A percentile compares a stretch with the other conserved stretches of the same genome.
These are phyloP conservation scores for Cyprinodon brontotheroides DNA, from an alignment of 2,113 vertebrate genomes.

Conservation along the genomic window DNA sequence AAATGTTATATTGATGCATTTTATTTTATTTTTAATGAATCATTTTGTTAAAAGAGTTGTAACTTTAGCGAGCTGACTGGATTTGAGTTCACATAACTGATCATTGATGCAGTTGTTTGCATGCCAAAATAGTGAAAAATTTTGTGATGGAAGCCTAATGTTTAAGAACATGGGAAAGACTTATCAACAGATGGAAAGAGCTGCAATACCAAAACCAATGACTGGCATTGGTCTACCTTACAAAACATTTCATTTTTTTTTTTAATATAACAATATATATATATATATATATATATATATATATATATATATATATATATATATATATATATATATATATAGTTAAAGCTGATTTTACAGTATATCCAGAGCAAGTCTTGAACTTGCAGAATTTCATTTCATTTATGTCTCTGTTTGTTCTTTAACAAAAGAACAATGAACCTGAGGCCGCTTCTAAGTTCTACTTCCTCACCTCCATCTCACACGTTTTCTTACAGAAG, in stretches of 20 bases:
- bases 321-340: no score
- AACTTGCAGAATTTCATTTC: not conserved
- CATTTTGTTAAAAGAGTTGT: no score
- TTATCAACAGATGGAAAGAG: not conserved
- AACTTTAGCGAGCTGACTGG: not conserved
- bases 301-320: no score
- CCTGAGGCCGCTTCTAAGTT: not conserved
- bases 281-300: no score
- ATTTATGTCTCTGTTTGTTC: not conserved
- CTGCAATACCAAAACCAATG: no score
- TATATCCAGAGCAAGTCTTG: no score
- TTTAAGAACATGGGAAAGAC: not conserved
- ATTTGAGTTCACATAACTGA: not conserved
- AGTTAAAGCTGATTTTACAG: no score
- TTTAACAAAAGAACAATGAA: not conserved
- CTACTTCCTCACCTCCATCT: slow-evolving; percentile 8
- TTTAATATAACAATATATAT: not conserved
- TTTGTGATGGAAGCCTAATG: not conserved
- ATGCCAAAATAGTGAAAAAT: not conserved
- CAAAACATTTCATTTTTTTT: not conserved
- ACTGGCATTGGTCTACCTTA: no score
- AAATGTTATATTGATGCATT: no score
- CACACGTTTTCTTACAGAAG: slow-evolving; percentile 26
- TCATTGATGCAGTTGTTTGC: no score
- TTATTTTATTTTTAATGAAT: no score